A percentile compares a stretch with the other conserved stretches of the same genome.
Evolutionary conservation across 1,140 invertebrate genomes (phyloP).

Genomic region (Lordiphosa stackelbergi): DNA sequence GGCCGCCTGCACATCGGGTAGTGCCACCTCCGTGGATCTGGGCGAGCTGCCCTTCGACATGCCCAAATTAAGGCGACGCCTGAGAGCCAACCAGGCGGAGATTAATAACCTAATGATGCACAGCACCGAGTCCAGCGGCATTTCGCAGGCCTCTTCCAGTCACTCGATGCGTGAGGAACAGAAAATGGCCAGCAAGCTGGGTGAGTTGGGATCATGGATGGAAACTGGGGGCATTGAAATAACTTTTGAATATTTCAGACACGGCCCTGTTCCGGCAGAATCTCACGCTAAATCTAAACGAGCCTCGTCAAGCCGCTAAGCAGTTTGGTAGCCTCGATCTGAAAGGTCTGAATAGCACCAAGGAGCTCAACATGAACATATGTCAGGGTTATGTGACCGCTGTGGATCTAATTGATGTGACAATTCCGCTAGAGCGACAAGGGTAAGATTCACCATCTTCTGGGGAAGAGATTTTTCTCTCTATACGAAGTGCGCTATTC

Average conservation of each 20-base stretch:
- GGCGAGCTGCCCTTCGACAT: slow-evolving; percentile 91
- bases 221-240: neutral
- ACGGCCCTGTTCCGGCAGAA: slow-evolving; percentile 81
- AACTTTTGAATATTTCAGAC: slow-evolving; percentile 29
- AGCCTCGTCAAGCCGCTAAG: slow-evolving; percentile 65
- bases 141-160: slow-evolving; percentile 87
- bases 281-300: slow-evolving; percentile 85
- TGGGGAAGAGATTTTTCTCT: no score
- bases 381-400: slow-evolving; percentile 80
- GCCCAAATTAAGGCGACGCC: slow-evolving; percentile 88
- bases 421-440: slow-evolving; percentile 89
- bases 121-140: slow-evolving; percentile 82
- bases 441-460: slow-evolving; percentile 81
- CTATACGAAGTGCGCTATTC: no score
- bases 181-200: slow-evolving; percentile 74
- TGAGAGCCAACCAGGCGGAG: slow-evolving; percentile 70
- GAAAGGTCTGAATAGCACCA: slow-evolving; percentile 67
- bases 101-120: slow-evolving; percentile 76
- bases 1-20: slow-evolving; percentile 82
- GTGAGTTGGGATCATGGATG: slow-evolving; percentile 22
- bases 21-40: slow-evolving; percentile 85
- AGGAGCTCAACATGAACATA: slow-evolving; percentile 80
- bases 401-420: slow-evolving; percentile 86
- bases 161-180: slow-evolving; percentile 86
- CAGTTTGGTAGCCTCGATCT: slow-evolving; percentile 75